Percentiles rank a stretch among this genome's conserved stretches.
phyloP scores from a whole-genome alignment of 2,888 invertebrate species.

The Drosophila borborema region DNA sequence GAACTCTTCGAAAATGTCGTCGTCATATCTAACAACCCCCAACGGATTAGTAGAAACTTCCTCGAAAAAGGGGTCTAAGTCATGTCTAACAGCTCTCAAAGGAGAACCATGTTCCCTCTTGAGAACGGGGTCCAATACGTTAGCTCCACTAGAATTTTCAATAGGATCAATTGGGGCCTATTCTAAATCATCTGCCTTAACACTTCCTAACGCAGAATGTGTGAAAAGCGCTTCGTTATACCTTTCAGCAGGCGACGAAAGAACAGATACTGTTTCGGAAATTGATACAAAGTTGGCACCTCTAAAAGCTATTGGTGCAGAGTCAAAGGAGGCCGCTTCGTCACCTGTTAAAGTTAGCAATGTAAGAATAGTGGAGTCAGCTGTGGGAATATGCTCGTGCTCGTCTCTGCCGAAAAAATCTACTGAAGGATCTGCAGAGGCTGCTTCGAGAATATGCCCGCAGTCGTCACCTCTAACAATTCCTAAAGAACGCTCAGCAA shows the following conservation, averaged over 20 bases:
- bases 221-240: background rate
- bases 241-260: background rate
- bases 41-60: background rate
- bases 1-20: no score
- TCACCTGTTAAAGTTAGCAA: background rate
- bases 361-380: background rate
- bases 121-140: background rate
- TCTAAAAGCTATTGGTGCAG: background rate
- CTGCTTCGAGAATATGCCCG: background rate
- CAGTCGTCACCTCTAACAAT: background rate
- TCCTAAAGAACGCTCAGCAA: background rate
- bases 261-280: background rate
- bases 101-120: background rate
- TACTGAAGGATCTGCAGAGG: background rate
- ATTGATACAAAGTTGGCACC: background rate
- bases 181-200: background rate
- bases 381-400: background rate
- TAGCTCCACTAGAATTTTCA: background rate
- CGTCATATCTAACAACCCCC: no score
- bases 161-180: background rate
- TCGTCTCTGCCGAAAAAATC: background rate
- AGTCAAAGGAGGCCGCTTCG: background rate
- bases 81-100: background rate
- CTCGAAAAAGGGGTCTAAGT: background rate
- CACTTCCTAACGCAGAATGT: background rate